These are phyloP conservation scores for Phthorimaea operculella DNA, from an alignment of 1,140 invertebrate genomes.

Conservation along the genomic window DNA sequence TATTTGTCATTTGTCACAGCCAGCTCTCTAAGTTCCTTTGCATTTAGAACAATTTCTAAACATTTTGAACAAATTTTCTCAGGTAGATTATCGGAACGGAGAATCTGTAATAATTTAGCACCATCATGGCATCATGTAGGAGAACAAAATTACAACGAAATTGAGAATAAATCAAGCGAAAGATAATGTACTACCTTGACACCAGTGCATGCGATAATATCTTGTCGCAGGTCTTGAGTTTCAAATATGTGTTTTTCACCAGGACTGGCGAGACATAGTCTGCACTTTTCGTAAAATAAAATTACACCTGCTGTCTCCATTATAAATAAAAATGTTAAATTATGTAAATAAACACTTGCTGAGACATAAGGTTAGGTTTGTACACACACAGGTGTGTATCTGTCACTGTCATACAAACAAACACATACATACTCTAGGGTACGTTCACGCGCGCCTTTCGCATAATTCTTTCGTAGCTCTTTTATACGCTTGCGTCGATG, in stretches of 20 bases:
- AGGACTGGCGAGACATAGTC: conserved; percentile 35
- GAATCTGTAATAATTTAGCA: conserved; percentile 26
- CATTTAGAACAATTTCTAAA: conserved; percentile 24
- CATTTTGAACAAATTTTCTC: conserved; percentile 38
- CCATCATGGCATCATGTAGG: neutral
- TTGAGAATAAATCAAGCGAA: neutral
- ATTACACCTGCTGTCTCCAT: conserved; percentile 15
- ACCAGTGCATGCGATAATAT: conserved; percentile 31
- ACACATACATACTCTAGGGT: too few relatives aligned
- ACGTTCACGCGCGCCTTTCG: too few relatives aligned
- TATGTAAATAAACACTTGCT: neutral
- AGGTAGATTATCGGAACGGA: conserved; percentile 30
- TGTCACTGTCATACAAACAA: too few relatives aligned
- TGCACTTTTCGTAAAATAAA: conserved; percentile 35
- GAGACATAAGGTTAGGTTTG: neutral
- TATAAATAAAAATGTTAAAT: neutral
- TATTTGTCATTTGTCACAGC: conserved; percentile 32
- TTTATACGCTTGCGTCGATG: too few relatives aligned
- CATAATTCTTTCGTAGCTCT: too few relatives aligned
- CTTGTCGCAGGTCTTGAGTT: conserved; percentile 20
- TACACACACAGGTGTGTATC: too few relatives aligned
- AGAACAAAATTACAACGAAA: neutral
- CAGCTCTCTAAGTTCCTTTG: conserved; percentile 22
- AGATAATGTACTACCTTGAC: conserved; percentile 24
- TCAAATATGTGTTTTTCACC: conserved; percentile 31